These are phyloP conservation scores for Plecturocebus donacophilus DNA, from an alignment of 2,113 vertebrate genomes.

Conservation along the genomic window DNA sequence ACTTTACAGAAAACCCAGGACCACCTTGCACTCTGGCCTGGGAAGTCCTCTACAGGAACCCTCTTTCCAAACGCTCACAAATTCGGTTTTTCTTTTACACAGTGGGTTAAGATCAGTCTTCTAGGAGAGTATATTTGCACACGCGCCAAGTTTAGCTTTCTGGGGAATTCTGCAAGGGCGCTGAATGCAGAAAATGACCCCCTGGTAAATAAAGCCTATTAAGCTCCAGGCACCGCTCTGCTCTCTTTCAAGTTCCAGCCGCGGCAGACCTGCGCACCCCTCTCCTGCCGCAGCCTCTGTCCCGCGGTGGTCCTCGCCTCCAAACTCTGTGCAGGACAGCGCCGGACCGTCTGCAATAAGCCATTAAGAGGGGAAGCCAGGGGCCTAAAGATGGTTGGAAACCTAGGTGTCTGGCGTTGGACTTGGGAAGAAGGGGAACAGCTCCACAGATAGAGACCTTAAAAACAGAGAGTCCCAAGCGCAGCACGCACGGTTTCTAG, in stretches of 20 bases:
- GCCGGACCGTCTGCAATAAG: neutral
- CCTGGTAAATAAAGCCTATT: neutral
- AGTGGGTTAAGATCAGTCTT: neutral
- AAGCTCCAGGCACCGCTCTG: neutral
- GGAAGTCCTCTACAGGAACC: neutral
- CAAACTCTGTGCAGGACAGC: neutral
- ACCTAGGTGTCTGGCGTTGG: neutral
- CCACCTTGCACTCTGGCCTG: fast-evolving
- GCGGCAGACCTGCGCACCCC: neutral
- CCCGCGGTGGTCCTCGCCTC: fast-evolving
- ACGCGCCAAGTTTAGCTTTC: neutral
- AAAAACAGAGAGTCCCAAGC: fast-evolving
- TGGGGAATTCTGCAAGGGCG: neutral
- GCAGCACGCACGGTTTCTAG: fast-evolving
- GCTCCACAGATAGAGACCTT: neutral
- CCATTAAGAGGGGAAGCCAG: neutral
- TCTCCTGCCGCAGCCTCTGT: neutral
- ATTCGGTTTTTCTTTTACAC: neutral
- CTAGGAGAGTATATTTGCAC: neutral
- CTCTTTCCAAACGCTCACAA: neutral
- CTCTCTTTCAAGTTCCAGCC: neutral
- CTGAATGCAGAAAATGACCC: neutral
- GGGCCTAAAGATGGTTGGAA: neutral
- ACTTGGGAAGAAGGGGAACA: neutral
- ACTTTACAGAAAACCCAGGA: neutral